These are phyloP conservation scores for Triplophysa dalaica DNA, from an alignment of 2,113 vertebrate genomes.

Conservation along the genomic window DNA sequence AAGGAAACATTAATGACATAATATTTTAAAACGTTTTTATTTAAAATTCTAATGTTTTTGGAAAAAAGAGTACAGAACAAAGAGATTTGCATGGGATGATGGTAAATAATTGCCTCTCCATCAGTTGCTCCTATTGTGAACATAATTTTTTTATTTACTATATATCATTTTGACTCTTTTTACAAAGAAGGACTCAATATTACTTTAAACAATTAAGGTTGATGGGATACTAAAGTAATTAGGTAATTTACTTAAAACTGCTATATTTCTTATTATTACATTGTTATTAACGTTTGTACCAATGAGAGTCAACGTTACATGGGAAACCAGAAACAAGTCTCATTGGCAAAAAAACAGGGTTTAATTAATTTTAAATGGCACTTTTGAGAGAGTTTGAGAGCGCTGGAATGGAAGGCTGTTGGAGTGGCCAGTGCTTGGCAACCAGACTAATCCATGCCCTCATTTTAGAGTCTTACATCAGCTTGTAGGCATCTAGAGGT, in stretches of 20 bases:
- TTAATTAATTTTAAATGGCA: conserved; percentile 99
- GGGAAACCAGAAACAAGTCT: conserved; percentile 75
- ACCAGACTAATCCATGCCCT: conserved; percentile 84
- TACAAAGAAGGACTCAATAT: too few species aligned
- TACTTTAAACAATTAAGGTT: too few species aligned
- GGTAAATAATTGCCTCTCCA: too few species aligned
- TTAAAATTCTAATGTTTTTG: neutral
- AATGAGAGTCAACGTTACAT: conserved; percentile 35
- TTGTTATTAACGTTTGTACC: too few species aligned
- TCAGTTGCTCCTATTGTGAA: too few species aligned
- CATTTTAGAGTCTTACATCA: conserved; percentile 94
- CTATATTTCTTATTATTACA: neutral
- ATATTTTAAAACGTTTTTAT: too few species aligned
- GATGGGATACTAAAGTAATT: too few species aligned
- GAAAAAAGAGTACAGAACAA: too few species aligned
- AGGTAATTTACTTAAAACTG: neutral
- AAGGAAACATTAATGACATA: too few species aligned
- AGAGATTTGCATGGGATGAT: too few species aligned
- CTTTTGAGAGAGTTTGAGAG: conserved; percentile 87
- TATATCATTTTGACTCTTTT: too few species aligned
- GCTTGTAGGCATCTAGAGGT: conserved; percentile 81
- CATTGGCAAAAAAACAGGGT: conserved; percentile 82
- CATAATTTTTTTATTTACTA: too few species aligned
- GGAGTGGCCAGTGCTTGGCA: conserved; percentile 87
- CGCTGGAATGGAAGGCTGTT: conserved; percentile 92